phyloP scores from a whole-genome alignment of 1,140 invertebrate species.

The Bemisia tabaci region DNA sequence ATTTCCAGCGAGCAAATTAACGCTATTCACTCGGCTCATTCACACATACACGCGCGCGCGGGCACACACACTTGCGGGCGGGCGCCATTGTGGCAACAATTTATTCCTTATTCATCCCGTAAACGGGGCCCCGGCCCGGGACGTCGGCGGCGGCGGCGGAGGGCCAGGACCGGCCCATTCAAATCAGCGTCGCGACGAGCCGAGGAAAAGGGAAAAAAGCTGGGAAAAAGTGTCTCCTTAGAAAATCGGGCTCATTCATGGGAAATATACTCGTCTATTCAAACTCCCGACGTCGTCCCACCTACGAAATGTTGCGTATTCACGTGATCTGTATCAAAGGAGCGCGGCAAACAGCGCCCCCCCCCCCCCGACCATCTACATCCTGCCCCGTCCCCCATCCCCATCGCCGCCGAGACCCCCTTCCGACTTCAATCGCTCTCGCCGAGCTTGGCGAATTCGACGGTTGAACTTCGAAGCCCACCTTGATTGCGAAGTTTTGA shows the following conservation, averaged over 20 bases:
- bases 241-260: not conserved
- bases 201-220: not conserved
- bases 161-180: not conserved
- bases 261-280: not conserved
- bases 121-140: no score
- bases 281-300: not conserved
- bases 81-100: not conserved
- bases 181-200: not conserved
- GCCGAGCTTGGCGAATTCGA: no score
- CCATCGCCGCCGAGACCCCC: no score
- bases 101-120: not conserved
- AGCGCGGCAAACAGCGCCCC: no score
- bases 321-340: not conserved
- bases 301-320: not conserved
- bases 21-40: not conserved
- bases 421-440: no score
- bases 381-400: no score
- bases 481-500: no score
- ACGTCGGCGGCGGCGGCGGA: no score
- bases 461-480: no score
- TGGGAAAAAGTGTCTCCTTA: not conserved
- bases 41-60: not conserved
- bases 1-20: not conserved
- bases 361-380: no score
- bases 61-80: not conserved